A percentile compares a stretch with the other conserved stretches of the same genome.
phyloP scores from a whole-genome alignment of 2,113 vertebrate genomes.

The Isichthys henryi region DNA sequence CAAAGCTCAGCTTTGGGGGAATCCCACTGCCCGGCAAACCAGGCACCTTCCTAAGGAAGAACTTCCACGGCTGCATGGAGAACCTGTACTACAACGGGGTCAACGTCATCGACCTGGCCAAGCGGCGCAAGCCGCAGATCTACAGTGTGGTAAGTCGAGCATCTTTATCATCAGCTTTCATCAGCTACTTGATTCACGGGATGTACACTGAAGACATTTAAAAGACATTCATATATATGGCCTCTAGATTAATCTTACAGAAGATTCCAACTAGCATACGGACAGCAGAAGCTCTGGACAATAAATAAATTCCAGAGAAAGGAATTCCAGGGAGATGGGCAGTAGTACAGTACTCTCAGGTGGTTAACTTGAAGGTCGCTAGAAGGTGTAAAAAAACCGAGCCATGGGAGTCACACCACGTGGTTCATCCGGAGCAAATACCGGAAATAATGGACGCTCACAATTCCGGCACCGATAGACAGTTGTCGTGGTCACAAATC shows the following conservation, averaged over 20 bases:
- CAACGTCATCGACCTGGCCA: slow-evolving; percentile 80
- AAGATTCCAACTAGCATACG: not conserved
- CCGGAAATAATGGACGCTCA: not conserved
- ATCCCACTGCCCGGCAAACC: slow-evolving; percentile 82
- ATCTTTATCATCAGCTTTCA: not conserved
- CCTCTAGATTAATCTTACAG: not conserved
- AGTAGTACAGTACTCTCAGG: no score
- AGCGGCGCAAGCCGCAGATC: slow-evolving; percentile 80
- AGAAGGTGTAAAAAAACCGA: not conserved
- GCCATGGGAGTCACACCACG: not conserved
- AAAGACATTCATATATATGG: not conserved
- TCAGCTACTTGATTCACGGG: not conserved
- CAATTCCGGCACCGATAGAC: not conserved
- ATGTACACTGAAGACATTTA: not conserved
- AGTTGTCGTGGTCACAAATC: slow-evolving; percentile 1
- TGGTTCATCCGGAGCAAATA: not conserved
- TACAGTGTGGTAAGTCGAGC: slow-evolving; percentile 73
- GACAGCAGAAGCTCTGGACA: not conserved
- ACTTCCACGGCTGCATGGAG: slow-evolving; percentile 81
- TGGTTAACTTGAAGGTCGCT: not conserved
- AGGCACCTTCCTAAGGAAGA: slow-evolving; percentile 80
- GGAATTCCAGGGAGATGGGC: not conserved
- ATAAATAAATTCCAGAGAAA: not conserved
- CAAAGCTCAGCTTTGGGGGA: slow-evolving; percentile 84
- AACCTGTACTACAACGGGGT: slow-evolving; percentile 83